Conservation (phyloP, 2,888 invertebrate genomes). For the Tineola bisselliella region DNA sequence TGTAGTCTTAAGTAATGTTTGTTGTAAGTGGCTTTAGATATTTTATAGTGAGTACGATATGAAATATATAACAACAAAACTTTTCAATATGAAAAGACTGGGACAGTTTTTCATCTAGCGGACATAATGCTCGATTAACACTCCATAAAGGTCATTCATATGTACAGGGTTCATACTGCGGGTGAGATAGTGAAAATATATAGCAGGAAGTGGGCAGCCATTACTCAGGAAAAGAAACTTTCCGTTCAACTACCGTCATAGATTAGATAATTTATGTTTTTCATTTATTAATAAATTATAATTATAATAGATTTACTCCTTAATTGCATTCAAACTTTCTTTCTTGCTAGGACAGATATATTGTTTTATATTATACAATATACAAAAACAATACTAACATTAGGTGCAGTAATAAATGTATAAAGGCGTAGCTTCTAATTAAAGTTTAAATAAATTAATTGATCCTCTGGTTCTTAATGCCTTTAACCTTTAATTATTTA, state of each 20-base stretch:
- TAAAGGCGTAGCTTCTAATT: too few species aligned
- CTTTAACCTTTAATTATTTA: too few species aligned
- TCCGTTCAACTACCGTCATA: not conserved
- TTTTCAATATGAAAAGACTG: not conserved
- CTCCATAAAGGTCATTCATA: conserved; percentile 64
- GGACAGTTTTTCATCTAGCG: conserved; percentile 57
- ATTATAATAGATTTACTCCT: too few species aligned
- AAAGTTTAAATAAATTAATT: too few species aligned
- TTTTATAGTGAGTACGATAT: not conserved
- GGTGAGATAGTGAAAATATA: conserved; percentile 64
- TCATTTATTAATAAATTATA: too few species aligned
- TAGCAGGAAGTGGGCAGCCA: conserved; percentile 58
- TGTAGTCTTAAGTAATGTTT: not conserved
- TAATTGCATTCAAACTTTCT: too few species aligned
- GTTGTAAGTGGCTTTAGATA: not conserved
- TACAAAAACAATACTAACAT: too few species aligned
- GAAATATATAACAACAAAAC: not conserved
- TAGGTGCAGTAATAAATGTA: too few species aligned
- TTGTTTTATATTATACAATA: too few species aligned
- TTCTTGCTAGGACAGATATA: too few species aligned
- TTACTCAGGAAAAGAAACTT: conserved; percentile 46
- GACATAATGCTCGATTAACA: conserved; percentile 65
- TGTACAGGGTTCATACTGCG: conserved; percentile 42
- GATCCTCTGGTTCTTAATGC: too few species aligned
- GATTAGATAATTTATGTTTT: not conserved